Conservation (phyloP, 2,797 vertebrate genomes). For the Antennarius maculatus region DNA sequence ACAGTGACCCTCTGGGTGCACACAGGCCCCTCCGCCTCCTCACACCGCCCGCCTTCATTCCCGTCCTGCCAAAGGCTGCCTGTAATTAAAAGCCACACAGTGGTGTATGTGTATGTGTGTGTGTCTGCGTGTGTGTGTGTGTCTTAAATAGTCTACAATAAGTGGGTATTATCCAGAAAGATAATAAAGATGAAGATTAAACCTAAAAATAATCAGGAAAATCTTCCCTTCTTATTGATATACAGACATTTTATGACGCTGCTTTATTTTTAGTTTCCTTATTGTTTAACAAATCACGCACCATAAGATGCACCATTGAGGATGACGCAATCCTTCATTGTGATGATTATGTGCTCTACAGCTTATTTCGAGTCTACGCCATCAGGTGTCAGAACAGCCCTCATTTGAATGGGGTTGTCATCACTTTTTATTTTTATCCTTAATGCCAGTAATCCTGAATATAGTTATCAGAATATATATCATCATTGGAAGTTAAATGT, state of each 20-base stretch:
- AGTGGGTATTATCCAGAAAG: conserved; percentile 12
- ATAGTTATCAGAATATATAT: too few species aligned
- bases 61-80: conserved; percentile 46
- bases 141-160: background rate
- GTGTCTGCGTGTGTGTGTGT: conserved; percentile 25
- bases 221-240: background rate
- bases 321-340: background rate
- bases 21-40: conserved; percentile 39
- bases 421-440: too few species aligned
- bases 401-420: too few species aligned
- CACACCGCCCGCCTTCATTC: conserved; percentile 48
- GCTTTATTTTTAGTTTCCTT: background rate
- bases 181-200: conserved; percentile 10
- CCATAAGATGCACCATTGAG: background rate
- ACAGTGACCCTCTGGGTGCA: conserved; percentile 56
- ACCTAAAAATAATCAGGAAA: conserved; percentile 9
- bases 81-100: conserved; percentile 65
- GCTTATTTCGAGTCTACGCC: background rate
- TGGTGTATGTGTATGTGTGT: conserved; percentile 14
- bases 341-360: background rate
- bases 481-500: too few species aligned
- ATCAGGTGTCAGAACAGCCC: too few species aligned
- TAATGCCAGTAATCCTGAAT: too few species aligned
- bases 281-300: background rate
- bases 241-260: background rate